A percentile compares a stretch with the other conserved stretches of the same genome.
These are phyloP conservation scores for Gobionotothen gibberifrons DNA, from an alignment of 2,797 vertebrate genomes.

Conservation along the genomic window DNA sequence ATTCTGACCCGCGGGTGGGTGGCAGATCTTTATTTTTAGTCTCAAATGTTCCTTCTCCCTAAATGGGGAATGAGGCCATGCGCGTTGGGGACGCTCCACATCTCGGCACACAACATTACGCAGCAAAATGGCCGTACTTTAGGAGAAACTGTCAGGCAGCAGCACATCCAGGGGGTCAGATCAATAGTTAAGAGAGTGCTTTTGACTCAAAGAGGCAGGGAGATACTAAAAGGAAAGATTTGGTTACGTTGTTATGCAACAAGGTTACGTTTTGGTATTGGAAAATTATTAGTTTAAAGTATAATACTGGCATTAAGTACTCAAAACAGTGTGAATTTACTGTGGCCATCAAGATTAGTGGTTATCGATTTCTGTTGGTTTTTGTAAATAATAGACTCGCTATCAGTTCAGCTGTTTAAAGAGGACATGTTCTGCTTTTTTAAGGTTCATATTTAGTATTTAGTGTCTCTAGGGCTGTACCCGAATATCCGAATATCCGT, in stretches of 20 bases:
- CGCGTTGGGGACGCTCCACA: constrained; percentile 41
- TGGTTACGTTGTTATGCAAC: neutral
- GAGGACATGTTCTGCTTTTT: too few species aligned
- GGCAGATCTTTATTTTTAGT: constrained; percentile 67
- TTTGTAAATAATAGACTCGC: constrained; percentile 8
- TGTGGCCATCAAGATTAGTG: neutral
- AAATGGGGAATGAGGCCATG: constrained; percentile 30
- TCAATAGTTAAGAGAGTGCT: constrained; percentile 79
- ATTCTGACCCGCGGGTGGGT: constrained; percentile 76
- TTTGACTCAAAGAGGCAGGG: constrained; percentile 15
- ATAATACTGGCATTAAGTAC: neutral
- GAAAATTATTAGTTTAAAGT: neutral
- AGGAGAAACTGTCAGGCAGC: constrained; percentile 76
- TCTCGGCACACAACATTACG: constrained; percentile 50
- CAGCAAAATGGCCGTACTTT: constrained; percentile 74
- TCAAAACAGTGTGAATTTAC: neutral
- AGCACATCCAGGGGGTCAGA: constrained; percentile 77
- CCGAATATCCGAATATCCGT: too few species aligned
- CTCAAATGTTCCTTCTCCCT: constrained; percentile 45
- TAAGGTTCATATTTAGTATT: too few species aligned
- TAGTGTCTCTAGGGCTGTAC: too few species aligned
- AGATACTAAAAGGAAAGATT: neutral
- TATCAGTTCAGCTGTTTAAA: neutral
- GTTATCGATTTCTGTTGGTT: neutral
- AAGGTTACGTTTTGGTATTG: neutral